Evolutionary conservation across 2,113 vertebrate species (phyloP).

Genomic region (Ginglymostoma cirratum): DNA sequence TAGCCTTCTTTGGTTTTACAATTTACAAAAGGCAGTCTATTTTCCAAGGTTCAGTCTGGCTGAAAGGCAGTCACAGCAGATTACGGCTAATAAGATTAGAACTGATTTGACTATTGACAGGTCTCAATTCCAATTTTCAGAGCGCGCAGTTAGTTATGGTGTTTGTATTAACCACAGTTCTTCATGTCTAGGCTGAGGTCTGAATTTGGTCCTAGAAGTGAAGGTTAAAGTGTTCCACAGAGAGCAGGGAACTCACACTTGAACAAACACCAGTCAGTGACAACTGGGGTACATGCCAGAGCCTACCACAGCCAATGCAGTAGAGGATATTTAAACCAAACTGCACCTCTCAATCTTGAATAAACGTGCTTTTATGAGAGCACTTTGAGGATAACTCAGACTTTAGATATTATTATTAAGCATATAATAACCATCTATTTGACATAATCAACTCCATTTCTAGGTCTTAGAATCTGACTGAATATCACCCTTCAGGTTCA

Average conservation of each 20-base stretch:
- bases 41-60: not conserved
- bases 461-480: not conserved
- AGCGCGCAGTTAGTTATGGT: not conserved
- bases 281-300: not conserved
- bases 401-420: not conserved
- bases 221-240: not conserved
- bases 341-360: not conserved
- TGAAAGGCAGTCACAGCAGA: not conserved
- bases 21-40: not conserved
- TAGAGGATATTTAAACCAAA: not conserved
- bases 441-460: not conserved
- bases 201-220: not conserved
- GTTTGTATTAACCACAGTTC: not conserved
- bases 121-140: not conserved
- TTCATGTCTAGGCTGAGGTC: not conserved
- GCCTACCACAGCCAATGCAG: not conserved
- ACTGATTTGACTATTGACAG: not conserved
- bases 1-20: not conserved
- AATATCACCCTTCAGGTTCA: not conserved
- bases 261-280: not conserved
- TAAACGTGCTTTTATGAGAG: not conserved
- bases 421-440: not conserved
- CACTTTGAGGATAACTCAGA: not conserved
- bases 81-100: not conserved
- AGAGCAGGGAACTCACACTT: not conserved